Evolutionary conservation across 2,888 invertebrate genomes (phyloP).

Genomic region (Drosophila quinaria): DNA sequence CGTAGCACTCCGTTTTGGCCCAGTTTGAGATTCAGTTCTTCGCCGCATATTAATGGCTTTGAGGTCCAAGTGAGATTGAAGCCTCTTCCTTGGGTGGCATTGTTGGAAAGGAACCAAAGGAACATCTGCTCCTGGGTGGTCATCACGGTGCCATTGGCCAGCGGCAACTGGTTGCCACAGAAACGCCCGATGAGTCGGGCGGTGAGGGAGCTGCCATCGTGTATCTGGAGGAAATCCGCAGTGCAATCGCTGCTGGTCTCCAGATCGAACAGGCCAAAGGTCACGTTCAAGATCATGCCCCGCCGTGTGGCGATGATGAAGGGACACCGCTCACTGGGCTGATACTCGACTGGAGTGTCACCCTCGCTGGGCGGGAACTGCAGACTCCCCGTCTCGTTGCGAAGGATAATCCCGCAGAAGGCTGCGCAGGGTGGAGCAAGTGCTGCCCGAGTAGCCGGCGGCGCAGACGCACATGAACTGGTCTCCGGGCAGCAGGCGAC

Average conservation of each 20-base stretch:
- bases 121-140: conserved; percentile 92
- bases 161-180: conserved; percentile 91
- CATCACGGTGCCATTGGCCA: conserved; percentile 89
- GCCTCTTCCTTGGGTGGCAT: conserved; percentile 87
- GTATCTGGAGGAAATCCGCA: conserved; percentile 92
- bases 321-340: conserved; percentile 90
- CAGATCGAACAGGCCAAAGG: conserved; percentile 91
- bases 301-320: conserved; percentile 91
- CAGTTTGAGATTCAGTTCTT: conserved; percentile 85
- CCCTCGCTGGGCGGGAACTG: conserved; percentile 87
- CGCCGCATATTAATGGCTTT: conserved; percentile 91
- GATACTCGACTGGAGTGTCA: conserved; percentile 84
- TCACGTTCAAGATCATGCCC: conserved; percentile 91
- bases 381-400: conserved; percentile 87
- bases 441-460: conserved; percentile 88
- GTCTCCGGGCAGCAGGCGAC: conserved; percentile 83
- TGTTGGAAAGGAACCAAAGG: conserved; percentile 93
- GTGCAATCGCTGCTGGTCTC: conserved; percentile 87
- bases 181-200: conserved; percentile 91
- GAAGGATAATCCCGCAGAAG: conserved; percentile 88
- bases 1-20: conserved; percentile 90
- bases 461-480: conserved; percentile 89
- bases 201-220: conserved; percentile 92
- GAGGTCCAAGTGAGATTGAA: conserved; percentile 93
- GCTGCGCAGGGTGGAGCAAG: conserved; percentile 88